phyloP scores from a whole-genome alignment of 1,140 invertebrate genomes.

The Tribolium madens region DNA sequence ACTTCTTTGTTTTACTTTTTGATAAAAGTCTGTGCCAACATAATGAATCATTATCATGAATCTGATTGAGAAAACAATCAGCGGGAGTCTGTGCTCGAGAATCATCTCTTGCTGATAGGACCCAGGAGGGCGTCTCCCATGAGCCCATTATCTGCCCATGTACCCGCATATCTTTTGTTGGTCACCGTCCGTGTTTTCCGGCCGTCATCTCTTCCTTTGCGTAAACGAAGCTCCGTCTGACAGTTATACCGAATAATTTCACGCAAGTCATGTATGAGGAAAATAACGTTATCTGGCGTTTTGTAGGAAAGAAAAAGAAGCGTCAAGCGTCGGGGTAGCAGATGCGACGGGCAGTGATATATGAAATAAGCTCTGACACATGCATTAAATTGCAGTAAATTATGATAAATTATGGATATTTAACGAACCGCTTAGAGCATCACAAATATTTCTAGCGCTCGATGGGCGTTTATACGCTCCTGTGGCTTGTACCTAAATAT shows the following conservation, averaged over 20 bases:
- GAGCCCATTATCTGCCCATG: constrained; percentile 5
- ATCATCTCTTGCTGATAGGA: constrained; percentile 4
- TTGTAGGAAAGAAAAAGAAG: constrained; percentile 7
- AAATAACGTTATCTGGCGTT: constrained; percentile 19
- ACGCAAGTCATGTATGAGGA: constrained; percentile 42
- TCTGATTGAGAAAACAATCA: constrained; percentile 7
- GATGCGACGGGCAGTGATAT: constrained; percentile 36
- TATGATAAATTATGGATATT: constrained; percentile 44
- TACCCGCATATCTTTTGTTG: constrained; percentile 36
- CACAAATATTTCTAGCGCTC: constrained; percentile 22
- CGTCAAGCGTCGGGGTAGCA: constrained; percentile 3
- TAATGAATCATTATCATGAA: not conserved
- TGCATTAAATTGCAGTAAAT: constrained; percentile 46
- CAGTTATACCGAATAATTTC: constrained; percentile 40
- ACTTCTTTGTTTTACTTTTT: no score
- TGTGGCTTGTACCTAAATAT: not conserved
- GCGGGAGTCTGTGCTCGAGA: not conserved
- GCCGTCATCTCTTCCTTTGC: constrained; percentile 1
- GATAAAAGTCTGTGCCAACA: not conserved
- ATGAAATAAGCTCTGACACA: constrained; percentile 35
- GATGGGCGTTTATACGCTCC: not conserved
- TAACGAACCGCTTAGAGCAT: constrained; percentile 36
- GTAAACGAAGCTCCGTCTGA: not conserved
- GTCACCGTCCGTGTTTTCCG: not conserved
- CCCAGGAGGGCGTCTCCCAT: not conserved